Conservation (phyloP, 64 coral and sea anemone species). For the Orbicella faveolata region DNA sequence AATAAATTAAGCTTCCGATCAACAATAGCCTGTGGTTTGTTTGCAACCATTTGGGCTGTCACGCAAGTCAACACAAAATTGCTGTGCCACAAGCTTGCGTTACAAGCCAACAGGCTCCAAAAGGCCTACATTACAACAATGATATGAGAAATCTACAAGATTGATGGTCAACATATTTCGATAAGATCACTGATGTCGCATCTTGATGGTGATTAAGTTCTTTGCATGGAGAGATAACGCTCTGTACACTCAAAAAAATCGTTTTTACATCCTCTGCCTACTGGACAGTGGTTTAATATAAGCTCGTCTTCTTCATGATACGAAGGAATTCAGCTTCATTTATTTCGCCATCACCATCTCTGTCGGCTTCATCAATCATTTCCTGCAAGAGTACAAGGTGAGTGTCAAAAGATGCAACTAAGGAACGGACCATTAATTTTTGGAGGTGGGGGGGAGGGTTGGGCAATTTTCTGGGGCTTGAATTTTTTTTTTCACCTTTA, state of each 20-base stretch:
- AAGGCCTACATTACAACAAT: not conserved
- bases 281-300: conserved; percentile 63
- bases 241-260: conserved; percentile 24
- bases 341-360: conserved; percentile 98
- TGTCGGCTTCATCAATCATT: conserved; percentile 99
- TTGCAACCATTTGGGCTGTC: too few relatives aligned
- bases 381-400: conserved; percentile 47
- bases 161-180: not conserved
- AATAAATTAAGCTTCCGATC: conserved; percentile 5
- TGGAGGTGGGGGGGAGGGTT: too few relatives aligned
- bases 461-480: too few relatives aligned
- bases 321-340: conserved; percentile 99
- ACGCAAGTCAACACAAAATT: too few relatives aligned
- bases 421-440: too few relatives aligned
- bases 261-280: conserved; percentile 23
- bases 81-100: not conserved
- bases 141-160: not conserved
- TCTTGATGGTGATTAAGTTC: not conserved
- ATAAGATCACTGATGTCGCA: not conserved
- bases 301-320: conserved; percentile 98
- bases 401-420: too few relatives aligned
- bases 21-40: not conserved
- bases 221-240: not conserved
- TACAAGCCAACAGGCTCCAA: not conserved
- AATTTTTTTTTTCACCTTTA: too few relatives aligned